Evolutionary conservation across 2,797 vertebrate genomes (phyloP), one percentile per base, ranked within the genome.

Genomic region (Enteromius trimaculatus): DNA sequence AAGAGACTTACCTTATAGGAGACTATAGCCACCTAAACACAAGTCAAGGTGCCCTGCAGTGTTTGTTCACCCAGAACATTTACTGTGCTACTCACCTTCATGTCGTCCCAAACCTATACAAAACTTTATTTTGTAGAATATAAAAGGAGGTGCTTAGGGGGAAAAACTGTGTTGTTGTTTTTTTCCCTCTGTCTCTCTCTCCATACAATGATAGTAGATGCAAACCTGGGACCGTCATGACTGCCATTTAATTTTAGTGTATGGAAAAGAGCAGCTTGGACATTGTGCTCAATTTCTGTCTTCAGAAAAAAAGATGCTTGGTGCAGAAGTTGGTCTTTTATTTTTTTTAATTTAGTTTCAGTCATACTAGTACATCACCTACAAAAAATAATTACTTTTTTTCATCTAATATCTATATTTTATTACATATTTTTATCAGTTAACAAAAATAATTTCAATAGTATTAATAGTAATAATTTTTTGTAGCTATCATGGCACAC

Each of bases 21-120:
- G 19, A 64, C 55, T 81, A 37, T 34, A 81, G 34, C 13, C n/a
- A 42, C 78, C 31, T 76, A 39, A 76, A 58, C 31, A 39, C 34
- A 39, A 53, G 42, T 66, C 62, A 80, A 14, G 49, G 51, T 65
- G 58, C 23, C 76, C 26, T 58, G 21, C 44, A 64, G 23, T 78
- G 58, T 21, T 78, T 21, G 58, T n/a, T 31, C 58, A 78, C 58
- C 23, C 42, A 19, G 19, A n/a, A 65, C 62, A 76, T 76, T 49
- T 26, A 6, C 16, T 72, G 14, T 44, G 14, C 16, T 69, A 14
- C 19, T 69, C 66, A 69, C 37, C 37, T 42, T 71, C 42, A 29
- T 49, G 69, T 51, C 2, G 26, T 72, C 47, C 16, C 44, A 72
- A 49, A 31, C 23, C 23, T 16, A 2, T 51, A 26, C 3, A 3